Evolutionary conservation across 2,888 invertebrate species (phyloP).

Genomic region (Caradrina clavipalpis): DNA sequence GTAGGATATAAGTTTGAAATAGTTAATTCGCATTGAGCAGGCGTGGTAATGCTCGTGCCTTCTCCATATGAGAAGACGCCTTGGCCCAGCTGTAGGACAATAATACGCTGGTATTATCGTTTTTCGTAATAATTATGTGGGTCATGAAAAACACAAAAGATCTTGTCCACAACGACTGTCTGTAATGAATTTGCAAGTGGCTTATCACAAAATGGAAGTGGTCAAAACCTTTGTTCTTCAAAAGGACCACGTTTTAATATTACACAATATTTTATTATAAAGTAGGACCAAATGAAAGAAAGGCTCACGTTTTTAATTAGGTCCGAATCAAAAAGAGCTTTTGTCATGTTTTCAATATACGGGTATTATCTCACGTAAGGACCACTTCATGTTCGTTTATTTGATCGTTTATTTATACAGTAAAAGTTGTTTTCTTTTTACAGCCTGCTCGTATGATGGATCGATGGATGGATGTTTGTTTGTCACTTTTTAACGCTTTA

Average conservation of each 20-base stretch:
- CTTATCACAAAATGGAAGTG: conserved; percentile 10
- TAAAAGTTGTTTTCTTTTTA: neutral
- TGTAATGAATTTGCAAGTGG: conserved; percentile 1
- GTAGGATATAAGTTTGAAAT: too few species aligned
- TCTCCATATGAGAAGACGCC: too few species aligned
- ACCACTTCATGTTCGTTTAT: neutral
- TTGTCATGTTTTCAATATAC: conserved; percentile 18
- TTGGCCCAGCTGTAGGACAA: too few species aligned
- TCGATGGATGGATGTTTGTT: too few species aligned
- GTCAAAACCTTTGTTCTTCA: conserved; percentile 16
- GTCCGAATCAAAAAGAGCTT: conserved; percentile 2
- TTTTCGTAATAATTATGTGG: neutral
- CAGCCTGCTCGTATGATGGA: too few species aligned
- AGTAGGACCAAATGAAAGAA: neutral
- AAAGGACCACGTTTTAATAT: conserved; percentile 33
- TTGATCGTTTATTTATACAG: neutral
- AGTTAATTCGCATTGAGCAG: too few species aligned
- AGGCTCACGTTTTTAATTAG: conserved; percentile 25
- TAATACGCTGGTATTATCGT: neutral
- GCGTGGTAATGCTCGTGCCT: too few species aligned
- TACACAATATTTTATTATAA: conserved; percentile 9
- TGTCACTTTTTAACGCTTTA: too few species aligned
- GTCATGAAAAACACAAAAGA: neutral
- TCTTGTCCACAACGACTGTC: neutral
- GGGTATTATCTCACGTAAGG: neutral